Evolutionary conservation across 1,140 invertebrate genomes (phyloP).

Genomic region (Trichomalopsis sarcophagae): DNA sequence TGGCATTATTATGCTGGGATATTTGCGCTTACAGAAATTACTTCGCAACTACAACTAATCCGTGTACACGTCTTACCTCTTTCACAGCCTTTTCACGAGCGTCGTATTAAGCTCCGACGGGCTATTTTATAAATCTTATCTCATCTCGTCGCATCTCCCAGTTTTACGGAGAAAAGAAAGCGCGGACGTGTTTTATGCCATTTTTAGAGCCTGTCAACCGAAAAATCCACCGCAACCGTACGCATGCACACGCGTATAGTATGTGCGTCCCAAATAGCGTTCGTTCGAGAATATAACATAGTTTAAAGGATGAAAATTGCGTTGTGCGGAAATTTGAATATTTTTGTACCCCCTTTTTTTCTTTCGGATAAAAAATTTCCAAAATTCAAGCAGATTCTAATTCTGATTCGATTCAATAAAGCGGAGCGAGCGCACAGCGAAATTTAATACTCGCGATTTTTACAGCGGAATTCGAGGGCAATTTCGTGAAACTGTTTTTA

Average conservation of each 20-base stretch:
- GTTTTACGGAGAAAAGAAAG: background rate
- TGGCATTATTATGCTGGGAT: background rate
- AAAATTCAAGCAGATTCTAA: background rate
- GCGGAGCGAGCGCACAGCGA: background rate
- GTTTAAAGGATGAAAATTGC: too few relatives aligned
- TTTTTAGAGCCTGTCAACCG: background rate
- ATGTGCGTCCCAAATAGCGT: too few relatives aligned
- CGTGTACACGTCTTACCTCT: background rate
- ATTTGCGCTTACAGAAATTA: too few relatives aligned
- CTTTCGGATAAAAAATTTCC: background rate
- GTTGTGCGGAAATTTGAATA: too few relatives aligned
- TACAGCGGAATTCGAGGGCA: background rate
- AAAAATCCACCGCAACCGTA: background rate
- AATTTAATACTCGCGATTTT: background rate
- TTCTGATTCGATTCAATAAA: background rate
- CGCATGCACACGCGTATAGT: background rate
- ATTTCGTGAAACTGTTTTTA: background rate
- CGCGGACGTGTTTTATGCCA: background rate
- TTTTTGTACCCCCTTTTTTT: too few relatives aligned
- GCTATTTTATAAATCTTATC: too few relatives aligned
- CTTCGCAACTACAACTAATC: background rate
- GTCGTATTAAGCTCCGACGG: too few relatives aligned
- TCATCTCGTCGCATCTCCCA: background rate
- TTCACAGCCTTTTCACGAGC: background rate
- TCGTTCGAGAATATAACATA: too few relatives aligned